Evolutionary conservation across 2,113 vertebrate genomes (phyloP).

Genomic region (Heterotilapia buettikoferi): DNA sequence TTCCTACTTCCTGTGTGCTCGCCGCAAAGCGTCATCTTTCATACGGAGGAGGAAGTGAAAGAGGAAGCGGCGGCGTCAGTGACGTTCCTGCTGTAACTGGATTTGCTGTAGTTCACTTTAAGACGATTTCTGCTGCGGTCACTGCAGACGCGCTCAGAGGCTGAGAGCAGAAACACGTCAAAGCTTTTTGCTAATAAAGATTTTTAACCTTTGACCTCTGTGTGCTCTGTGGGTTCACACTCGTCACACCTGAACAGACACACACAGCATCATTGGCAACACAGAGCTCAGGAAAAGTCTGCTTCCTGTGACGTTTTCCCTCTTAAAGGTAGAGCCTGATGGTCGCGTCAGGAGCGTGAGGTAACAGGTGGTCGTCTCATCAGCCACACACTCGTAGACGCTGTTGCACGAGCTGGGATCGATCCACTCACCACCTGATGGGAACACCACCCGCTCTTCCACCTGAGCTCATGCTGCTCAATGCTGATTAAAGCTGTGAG

Average conservation of each 20-base stretch:
- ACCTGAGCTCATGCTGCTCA: not conserved
- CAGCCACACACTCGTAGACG: not conserved
- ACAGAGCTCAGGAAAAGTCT: accelerated
- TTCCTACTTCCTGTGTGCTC: not conserved
- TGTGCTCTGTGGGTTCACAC: not conserved
- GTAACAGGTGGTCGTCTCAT: not conserved
- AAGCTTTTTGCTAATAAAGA: conserved; percentile 57
- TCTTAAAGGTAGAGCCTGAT: not conserved
- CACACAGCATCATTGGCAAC: not conserved
- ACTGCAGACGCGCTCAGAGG: not conserved
- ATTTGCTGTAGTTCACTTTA: not conserved
- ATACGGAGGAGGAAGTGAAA: not conserved
- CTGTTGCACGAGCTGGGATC: not conserved
- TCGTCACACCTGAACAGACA: not conserved
- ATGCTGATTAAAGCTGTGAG: not conserved
- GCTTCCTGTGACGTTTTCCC: not conserved
- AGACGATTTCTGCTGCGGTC: not conserved
- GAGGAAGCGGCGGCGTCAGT: not conserved
- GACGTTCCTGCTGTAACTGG: conserved; percentile 18
- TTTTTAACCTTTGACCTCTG: not conserved
- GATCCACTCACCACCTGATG: not conserved
- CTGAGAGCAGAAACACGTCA: not conserved
- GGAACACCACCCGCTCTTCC: not conserved
- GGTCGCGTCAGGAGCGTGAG: not conserved
- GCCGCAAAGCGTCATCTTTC: accelerated